Percentiles rank a stretch among this genome's conserved stretches.
Conservation (phyloP, 2,113 vertebrate species). For the Narcine bancroftii region DNA sequence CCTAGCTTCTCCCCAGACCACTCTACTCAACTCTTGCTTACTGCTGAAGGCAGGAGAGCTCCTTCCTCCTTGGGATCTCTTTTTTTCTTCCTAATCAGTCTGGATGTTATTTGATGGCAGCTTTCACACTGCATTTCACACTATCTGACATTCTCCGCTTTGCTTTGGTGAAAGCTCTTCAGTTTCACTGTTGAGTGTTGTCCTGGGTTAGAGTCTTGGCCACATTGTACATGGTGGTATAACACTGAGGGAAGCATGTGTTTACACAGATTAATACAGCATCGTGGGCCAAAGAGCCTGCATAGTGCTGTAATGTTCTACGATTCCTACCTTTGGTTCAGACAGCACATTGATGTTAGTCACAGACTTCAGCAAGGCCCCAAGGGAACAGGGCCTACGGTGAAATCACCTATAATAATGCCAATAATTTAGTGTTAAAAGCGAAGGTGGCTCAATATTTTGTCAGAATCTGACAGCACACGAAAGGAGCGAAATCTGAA, state of each 20-base stretch:
- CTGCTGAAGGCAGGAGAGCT: no score
- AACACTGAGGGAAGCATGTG: neutral
- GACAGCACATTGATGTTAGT: neutral
- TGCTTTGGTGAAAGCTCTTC: neutral
- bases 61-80: neutral
- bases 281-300: no score
- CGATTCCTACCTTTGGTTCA: neutral
- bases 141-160: neutral
- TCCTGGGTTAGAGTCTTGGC: neutral
- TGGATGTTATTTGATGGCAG: neutral
- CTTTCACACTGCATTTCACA: neutral
- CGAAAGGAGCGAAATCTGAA: neutral
- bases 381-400: neutral
- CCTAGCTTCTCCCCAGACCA: neutral
- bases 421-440: neutral
- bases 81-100: neutral
- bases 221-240: neutral
- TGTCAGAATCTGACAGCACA: neutral
- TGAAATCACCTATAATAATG: neutral
- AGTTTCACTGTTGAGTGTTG: neutral
- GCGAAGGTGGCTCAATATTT: neutral
- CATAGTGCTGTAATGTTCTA: no score
- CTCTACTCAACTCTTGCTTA: no score
- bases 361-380: neutral
- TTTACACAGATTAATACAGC: no score